Conservation (phyloP, 1,140 invertebrate species). For the Nixonia krombeini region DNA sequence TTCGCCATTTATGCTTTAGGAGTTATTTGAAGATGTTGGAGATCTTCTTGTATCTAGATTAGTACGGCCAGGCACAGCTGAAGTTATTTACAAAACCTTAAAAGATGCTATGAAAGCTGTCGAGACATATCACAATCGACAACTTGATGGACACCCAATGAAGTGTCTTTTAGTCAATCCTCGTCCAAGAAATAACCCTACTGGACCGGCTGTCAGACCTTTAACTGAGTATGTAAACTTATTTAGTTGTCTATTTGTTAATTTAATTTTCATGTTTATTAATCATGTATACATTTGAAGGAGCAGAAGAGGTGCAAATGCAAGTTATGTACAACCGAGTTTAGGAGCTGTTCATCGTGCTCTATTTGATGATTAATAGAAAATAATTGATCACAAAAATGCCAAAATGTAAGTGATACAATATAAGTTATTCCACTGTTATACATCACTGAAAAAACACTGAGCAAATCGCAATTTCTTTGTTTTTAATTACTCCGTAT, state of each 20-base stretch:
- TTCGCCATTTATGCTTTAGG: too few species aligned
- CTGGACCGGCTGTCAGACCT: constrained; percentile 68
- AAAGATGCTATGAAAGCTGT: constrained; percentile 91
- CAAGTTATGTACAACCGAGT: constrained; percentile 66
- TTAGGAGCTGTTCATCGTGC: constrained; percentile 68
- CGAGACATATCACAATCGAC: constrained; percentile 92
- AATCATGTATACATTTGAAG: too few species aligned
- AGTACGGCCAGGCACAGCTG: constrained; percentile 88
- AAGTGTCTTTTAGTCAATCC: constrained; percentile 84
- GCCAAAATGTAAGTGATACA: too few species aligned
- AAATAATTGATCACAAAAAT: too few species aligned
- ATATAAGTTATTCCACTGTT: too few species aligned
- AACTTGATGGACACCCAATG: constrained; percentile 89
- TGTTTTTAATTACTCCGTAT: too few species aligned
- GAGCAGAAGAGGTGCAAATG: constrained; percentile 59
- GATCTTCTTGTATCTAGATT: constrained; percentile 86
- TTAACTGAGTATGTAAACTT: constrained; percentile 60
- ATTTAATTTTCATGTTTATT: too few species aligned
- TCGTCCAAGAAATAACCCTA: constrained; percentile 75
- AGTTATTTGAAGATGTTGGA: constrained; percentile 94
- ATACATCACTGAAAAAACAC: too few species aligned
- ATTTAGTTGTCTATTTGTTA: too few species aligned
- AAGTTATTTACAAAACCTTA: constrained; percentile 89
- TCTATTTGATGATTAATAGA: constrained; percentile 65
- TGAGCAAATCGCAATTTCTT: too few species aligned